Evolutionary conservation across 2,797 vertebrate species (phyloP).

Genomic region (Macropus fuliginosus): DNA sequence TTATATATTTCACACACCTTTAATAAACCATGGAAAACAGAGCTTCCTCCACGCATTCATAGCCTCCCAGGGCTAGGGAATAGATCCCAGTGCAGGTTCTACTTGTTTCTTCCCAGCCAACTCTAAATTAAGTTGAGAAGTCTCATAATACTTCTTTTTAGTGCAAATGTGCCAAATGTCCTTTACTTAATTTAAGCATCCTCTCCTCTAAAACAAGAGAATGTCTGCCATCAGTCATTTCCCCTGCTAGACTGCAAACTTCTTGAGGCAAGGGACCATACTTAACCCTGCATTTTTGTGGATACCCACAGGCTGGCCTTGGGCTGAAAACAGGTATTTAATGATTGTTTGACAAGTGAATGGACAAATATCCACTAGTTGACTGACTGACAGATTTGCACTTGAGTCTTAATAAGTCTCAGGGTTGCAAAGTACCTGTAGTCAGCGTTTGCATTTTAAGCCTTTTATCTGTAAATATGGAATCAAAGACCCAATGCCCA

Average conservation of each 20-base stretch:
- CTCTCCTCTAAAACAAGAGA: constrained; percentile 47
- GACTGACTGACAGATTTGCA: neutral
- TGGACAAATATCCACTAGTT: neutral
- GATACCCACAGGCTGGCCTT: neutral
- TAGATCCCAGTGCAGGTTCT: constrained; percentile 61
- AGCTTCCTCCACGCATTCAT: constrained; percentile 53
- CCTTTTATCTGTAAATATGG: constrained; percentile 42
- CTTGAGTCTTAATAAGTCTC: constrained; percentile 34
- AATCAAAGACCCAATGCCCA: neutral
- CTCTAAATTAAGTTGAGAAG: constrained; percentile 49
- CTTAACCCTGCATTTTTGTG: neutral
- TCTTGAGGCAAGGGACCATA: neutral
- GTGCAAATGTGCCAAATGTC: constrained; percentile 37
- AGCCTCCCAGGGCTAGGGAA: constrained; percentile 69
- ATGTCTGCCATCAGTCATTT: constrained; percentile 30
- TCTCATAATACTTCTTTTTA: constrained; percentile 19
- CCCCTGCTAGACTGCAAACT: constrained; percentile 8
- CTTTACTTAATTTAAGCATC: neutral
- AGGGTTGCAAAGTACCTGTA: neutral
- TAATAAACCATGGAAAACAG: constrained; percentile 73
- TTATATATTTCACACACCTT: constrained; percentile 71
- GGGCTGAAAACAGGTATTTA: neutral
- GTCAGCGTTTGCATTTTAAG: constrained; percentile 50
- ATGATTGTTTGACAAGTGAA: neutral
- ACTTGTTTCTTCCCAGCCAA: constrained; percentile 56